A percentile compares a stretch with the other conserved stretches of the same genome.
Conservation (phyloP, 1,140 invertebrate genomes). For the Scaptomyza pallida region DNA sequence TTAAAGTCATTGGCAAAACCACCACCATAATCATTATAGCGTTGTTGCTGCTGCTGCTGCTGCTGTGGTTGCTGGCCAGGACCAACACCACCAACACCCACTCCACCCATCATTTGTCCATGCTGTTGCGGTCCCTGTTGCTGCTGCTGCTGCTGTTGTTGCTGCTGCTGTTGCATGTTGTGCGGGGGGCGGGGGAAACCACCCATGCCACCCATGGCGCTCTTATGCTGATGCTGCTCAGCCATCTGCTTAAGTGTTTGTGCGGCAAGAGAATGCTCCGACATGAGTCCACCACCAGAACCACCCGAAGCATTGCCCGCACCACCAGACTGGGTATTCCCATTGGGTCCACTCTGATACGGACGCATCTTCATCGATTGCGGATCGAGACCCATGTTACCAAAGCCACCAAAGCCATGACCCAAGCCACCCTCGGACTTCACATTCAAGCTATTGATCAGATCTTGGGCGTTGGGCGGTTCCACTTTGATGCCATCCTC, state of each 20-base stretch:
- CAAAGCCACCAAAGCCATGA: slow-evolving; percentile 61
- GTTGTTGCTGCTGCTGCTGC: slow-evolving; percentile 59
- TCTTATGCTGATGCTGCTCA: slow-evolving; percentile 96
- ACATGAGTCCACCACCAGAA: slow-evolving; percentile 82
- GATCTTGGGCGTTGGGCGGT: slow-evolving; percentile 84
- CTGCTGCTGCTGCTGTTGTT: slow-evolving; percentile 42
- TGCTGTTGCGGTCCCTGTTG: slow-evolving; percentile 48
- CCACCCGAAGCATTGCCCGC: slow-evolving; percentile 63
- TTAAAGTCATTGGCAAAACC: slow-evolving; percentile 74
- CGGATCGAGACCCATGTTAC: slow-evolving; percentile 52
- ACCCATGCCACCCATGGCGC: slow-evolving; percentile 86
- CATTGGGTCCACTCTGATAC: slow-evolving; percentile 58
- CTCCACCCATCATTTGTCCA: slow-evolving; percentile 55
- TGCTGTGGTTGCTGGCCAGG: slow-evolving; percentile 51
- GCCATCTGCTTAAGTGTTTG: slow-evolving; percentile 98
- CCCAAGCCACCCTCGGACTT: slow-evolving; percentile 77
- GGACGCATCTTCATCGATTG: slow-evolving; percentile 66
- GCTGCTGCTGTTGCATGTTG: slow-evolving; percentile 69
- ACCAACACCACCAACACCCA: background rate
- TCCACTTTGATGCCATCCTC: slow-evolving; percentile 85
- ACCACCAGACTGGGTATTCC: slow-evolving; percentile 30
- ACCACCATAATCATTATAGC: slow-evolving; percentile 75
- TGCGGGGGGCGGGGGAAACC: slow-evolving; percentile 77
- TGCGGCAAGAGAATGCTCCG: slow-evolving; percentile 93
- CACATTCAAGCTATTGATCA: slow-evolving; percentile 79